Percentiles rank a stretch among this genome's conserved stretches.
These are phyloP conservation scores for Denticeps clupeoides DNA, from an alignment of 2,797 vertebrate genomes.

Conservation along the genomic window DNA sequence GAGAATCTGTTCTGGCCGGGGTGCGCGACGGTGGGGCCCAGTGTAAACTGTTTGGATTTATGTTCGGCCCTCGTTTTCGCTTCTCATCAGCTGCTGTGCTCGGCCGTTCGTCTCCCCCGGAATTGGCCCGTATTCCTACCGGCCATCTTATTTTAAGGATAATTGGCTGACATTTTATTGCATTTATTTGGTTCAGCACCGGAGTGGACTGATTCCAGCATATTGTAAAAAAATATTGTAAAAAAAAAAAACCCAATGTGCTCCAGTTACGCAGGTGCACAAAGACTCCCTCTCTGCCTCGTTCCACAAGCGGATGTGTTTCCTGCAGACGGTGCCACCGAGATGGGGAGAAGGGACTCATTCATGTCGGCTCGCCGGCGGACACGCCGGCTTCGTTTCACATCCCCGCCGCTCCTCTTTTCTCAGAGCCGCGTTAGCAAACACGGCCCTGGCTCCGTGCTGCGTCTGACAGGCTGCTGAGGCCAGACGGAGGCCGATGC, in stretches of 20 bases:
- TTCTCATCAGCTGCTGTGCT: slow-evolving; percentile 13
- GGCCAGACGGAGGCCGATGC: slow-evolving; percentile 11
- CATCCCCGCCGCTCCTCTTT: slow-evolving; percentile 41
- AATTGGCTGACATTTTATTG: too few species aligned
- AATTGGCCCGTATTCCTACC: not conserved
- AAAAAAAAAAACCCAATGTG: not conserved
- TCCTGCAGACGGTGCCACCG: not conserved
- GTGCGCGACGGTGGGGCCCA: slow-evolving; percentile 30
- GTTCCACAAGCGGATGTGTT: not conserved
- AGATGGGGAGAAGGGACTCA: slow-evolving; percentile 32
- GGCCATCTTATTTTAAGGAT: too few species aligned
- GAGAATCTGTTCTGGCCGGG: slow-evolving; percentile 49
- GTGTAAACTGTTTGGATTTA: slow-evolving; percentile 42
- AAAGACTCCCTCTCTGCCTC: not conserved
- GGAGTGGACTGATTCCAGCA: too few species aligned
- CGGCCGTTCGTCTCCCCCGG: not conserved
- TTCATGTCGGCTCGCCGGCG: slow-evolving; percentile 33
- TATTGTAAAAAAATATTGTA: too few species aligned
- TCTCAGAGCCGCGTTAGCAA: slow-evolving; percentile 60
- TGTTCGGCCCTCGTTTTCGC: slow-evolving; percentile 19
- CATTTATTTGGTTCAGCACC: too few species aligned
- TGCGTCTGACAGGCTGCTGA: slow-evolving; percentile 33
- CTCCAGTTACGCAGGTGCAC: not conserved
- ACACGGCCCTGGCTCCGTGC: slow-evolving; percentile 41
- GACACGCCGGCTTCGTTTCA: slow-evolving; percentile 41